phyloP scores from a whole-genome alignment of 2,888 invertebrate species.

The Trichacis sp. region DNA sequence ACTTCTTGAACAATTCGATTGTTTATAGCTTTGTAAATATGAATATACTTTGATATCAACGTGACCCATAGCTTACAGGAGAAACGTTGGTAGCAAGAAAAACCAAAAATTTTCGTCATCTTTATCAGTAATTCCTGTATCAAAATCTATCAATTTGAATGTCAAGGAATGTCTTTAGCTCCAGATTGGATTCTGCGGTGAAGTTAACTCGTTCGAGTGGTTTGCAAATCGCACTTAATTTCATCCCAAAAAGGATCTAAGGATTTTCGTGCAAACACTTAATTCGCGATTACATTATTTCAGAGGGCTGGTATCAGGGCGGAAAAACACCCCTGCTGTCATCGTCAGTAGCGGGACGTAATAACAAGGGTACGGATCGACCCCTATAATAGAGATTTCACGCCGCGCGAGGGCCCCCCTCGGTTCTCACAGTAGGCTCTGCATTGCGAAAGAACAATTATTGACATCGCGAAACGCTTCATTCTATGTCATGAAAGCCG shows the following conservation, averaged over 20 bases:
- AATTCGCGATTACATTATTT: conserved; percentile 65
- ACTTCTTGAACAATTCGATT: too few species aligned
- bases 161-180: background rate
- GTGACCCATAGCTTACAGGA: too few species aligned
- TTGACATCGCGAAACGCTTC: conserved; percentile 48
- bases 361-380: conserved; percentile 50
- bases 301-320: conserved; percentile 45
- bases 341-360: conserved; percentile 49
- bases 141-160: too few species aligned
- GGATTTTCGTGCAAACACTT: conserved; percentile 59
- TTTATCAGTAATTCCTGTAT: too few species aligned
- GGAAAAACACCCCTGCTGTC: conserved; percentile 47
- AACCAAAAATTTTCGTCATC: too few species aligned
- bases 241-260: conserved; percentile 21
- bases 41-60: too few species aligned
- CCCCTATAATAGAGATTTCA: conserved; percentile 69
- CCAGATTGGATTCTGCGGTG: background rate
- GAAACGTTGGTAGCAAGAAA: too few species aligned
- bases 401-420: conserved; percentile 65
- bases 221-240: conserved; percentile 10
- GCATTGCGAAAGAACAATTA: conserved; percentile 36
- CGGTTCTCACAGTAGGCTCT: conserved; percentile 68
- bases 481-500: background rate
- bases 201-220: conserved; percentile 5
- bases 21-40: too few species aligned